A percentile compares a stretch with the other conserved stretches of the same genome.
These are phyloP conservation scores for Enteromius afrohamiltoni DNA, from an alignment of 2,797 vertebrate genomes.

Conservation along the genomic window DNA sequence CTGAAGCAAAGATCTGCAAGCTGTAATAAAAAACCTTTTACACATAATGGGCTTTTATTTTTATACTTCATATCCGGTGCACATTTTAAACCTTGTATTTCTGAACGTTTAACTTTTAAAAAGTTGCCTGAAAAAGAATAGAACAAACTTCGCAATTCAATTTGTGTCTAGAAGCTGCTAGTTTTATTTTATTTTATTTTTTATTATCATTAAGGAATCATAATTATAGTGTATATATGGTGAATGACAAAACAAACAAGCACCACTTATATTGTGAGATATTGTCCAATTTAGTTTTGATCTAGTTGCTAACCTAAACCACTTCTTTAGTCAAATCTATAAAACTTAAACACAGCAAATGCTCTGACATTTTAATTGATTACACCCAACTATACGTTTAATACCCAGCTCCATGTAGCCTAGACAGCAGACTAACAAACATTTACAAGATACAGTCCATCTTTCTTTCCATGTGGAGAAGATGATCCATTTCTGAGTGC, in stretches of 20 bases:
- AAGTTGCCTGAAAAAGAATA: background rate
- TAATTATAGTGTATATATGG: background rate
- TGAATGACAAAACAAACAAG: background rate
- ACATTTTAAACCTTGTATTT: background rate
- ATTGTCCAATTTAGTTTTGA: background rate
- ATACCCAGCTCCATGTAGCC: background rate
- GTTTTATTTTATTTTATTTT: no score
- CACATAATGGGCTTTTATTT: constrained; percentile 31
- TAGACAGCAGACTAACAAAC: background rate
- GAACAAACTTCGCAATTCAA: background rate
- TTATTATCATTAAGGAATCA: background rate
- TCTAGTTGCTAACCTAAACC: background rate
- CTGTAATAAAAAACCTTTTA: constrained; percentile 40
- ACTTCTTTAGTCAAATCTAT: background rate
- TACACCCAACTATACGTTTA: background rate
- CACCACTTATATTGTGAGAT: background rate
- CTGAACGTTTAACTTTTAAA: background rate
- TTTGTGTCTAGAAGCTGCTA: background rate
- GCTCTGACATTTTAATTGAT: background rate
- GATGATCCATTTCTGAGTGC: background rate
- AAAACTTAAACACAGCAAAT: background rate
- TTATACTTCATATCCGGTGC: background rate
- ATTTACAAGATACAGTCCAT: background rate
- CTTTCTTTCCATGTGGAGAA: background rate
- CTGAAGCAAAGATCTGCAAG: background rate